Conservation (phyloP, 2,888 invertebrate species). For the Eristalinus sepulchralis region DNA sequence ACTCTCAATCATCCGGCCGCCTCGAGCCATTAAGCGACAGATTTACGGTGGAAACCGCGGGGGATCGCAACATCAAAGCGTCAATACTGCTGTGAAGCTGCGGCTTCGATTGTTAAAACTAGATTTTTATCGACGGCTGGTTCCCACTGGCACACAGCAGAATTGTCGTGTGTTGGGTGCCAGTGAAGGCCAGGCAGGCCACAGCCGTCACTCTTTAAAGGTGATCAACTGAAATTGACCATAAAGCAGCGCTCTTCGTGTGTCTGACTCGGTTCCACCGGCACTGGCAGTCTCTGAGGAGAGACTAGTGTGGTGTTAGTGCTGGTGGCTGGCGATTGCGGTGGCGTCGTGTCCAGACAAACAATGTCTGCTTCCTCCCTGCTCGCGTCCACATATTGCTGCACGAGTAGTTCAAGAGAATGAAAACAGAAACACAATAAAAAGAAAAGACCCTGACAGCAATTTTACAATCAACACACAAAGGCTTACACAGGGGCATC, state of each 20-base stretch:
- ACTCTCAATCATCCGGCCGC: not conserved
- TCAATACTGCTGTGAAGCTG: not conserved
- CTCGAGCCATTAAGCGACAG: not conserved
- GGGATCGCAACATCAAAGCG: not conserved
- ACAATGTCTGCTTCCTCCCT: constrained; percentile 51
- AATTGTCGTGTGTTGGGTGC: not conserved
- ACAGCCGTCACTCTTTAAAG: constrained; percentile 37
- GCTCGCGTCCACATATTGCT: constrained; percentile 62
- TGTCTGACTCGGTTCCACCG: constrained; percentile 18
- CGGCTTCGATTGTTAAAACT: not conserved
- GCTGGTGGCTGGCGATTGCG: constrained; percentile 62
- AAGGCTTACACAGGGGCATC: constrained; percentile 42
- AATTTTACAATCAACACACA: constrained; percentile 61
- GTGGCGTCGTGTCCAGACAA: constrained; percentile 70
- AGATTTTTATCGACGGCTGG: not conserved
- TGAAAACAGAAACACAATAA: constrained; percentile 38
- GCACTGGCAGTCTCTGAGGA: not conserved
- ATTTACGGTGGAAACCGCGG: not conserved
- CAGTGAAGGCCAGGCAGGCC: constrained; percentile 26
- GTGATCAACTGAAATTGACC: constrained; percentile 60
- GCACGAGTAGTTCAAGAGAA: constrained; percentile 31
- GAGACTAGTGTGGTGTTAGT: constrained; percentile 31
- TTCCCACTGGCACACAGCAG: not conserved
- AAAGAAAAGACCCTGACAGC: constrained; percentile 61
- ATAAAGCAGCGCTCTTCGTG: constrained; percentile 50